phyloP scores from a whole-genome alignment of 2,888 invertebrate genomes.

The Dryocosmus kuriphilus region DNA sequence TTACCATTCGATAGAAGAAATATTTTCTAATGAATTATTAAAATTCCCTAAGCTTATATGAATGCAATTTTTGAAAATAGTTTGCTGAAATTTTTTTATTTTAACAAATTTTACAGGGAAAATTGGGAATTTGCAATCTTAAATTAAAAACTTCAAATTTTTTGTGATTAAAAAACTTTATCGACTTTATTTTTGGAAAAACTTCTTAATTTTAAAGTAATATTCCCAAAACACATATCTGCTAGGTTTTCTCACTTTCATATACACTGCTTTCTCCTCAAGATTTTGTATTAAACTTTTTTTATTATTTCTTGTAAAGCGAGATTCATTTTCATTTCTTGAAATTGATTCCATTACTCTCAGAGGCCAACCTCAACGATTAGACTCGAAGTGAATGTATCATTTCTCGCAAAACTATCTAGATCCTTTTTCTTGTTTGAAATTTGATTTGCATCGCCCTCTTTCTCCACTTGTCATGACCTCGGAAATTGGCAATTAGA shows the following conservation, averaged over 20 bases:
- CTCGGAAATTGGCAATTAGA: constrained; percentile 37
- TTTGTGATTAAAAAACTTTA: no score
- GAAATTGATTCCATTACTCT: constrained; percentile 27
- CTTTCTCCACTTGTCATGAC: constrained; percentile 18
- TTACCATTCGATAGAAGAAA: no score
- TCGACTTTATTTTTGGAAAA: no score
- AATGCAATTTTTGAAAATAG: no score
- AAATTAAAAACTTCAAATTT: no score
- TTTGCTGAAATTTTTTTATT: no score
- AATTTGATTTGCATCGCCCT: constrained; percentile 30
- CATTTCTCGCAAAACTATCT: constrained; percentile 26
- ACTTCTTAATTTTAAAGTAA: no score
- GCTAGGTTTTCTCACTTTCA: not conserved
- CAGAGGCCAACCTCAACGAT: constrained; percentile 4
- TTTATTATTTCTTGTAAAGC: not conserved
- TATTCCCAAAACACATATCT: no score
- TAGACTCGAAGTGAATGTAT: constrained; percentile 31
- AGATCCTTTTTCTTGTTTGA: constrained; percentile 21
- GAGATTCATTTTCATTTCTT: constrained; percentile 28
- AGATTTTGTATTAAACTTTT: not conserved
- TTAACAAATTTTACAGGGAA: no score
- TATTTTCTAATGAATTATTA: no score
- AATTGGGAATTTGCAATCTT: no score
- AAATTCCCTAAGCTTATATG: no score
- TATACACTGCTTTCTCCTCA: not conserved